Evolutionary conservation across 2,797 vertebrate species (phyloP).

Genomic region (Parauchenoglanis ngamensis): DNA sequence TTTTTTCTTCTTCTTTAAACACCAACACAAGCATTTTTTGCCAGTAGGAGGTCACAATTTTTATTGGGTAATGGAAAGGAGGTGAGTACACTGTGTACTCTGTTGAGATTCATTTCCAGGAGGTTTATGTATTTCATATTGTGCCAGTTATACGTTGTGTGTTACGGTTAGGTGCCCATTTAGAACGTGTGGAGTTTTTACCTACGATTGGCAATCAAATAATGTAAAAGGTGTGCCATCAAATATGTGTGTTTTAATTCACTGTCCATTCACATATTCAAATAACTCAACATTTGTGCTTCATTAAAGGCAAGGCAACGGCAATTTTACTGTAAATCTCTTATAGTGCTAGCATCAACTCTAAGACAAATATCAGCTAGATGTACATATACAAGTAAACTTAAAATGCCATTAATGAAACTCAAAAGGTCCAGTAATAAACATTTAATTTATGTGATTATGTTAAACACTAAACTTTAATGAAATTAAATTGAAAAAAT

Average conservation of each 20-base stretch:
- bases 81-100: conserved; percentile 50
- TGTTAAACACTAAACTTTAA: neutral
- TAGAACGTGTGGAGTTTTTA: neutral
- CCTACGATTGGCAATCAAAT: neutral
- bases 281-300: neutral
- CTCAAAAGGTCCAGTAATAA: neutral
- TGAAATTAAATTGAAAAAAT: neutral
- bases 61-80: conserved; percentile 67
- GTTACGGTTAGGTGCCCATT: neutral
- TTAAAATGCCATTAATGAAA: neutral
- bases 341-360: neutral
- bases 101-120: conserved; percentile 36
- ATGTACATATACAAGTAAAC: neutral
- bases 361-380: neutral
- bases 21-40: neutral
- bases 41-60: conserved; percentile 63
- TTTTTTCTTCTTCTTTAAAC: neutral
- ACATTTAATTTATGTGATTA: neutral
- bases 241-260: neutral
- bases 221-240: neutral
- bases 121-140: neutral
- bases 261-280: neutral
- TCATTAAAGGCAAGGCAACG: neutral
- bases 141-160: neutral
- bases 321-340: neutral